phyloP scores from a whole-genome alignment of 2,888 invertebrate genomes.

The Parapristionchus giblindavisi region DNA sequence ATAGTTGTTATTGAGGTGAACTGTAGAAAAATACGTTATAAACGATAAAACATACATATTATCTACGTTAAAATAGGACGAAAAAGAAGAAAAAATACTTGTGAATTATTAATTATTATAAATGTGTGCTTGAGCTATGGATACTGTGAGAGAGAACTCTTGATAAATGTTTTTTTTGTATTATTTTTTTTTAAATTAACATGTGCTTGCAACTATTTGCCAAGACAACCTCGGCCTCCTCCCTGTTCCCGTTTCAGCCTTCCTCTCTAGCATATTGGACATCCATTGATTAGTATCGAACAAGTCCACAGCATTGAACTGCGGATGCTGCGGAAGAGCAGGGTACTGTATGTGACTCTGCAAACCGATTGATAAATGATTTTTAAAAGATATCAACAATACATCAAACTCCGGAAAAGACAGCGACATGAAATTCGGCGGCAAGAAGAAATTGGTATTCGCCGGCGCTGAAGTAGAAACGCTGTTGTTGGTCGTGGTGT shows the following conservation, averaged over 20 bases:
- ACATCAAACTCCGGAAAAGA: slow-evolving; percentile 26
- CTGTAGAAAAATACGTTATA: too few species aligned
- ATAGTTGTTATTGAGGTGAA: too few species aligned
- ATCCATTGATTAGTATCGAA: slow-evolving; percentile 27
- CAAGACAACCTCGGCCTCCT: slow-evolving; percentile 10
- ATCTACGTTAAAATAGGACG: too few species aligned
- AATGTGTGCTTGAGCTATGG: background rate
- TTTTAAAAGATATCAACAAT: background rate
- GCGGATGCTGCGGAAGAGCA: background rate
- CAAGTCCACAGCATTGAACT: slow-evolving; percentile 3
- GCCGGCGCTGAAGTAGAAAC: background rate
- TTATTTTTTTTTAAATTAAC: too few species aligned
- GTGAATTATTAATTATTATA: background rate
- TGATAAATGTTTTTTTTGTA: too few species aligned
- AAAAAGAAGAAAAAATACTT: background rate
- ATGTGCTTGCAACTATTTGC: too few species aligned
- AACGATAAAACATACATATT: too few species aligned
- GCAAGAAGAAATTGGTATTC: slow-evolving; percentile 2
- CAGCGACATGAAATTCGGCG: slow-evolving; percentile 14
- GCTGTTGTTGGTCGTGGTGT: background rate
- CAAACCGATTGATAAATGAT: background rate
- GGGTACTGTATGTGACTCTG: slow-evolving; percentile 18
- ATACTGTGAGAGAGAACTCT: too few species aligned
- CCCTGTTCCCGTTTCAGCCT: background rate
- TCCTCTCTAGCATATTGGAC: background rate